phyloP scores from a whole-genome alignment of 2,797 vertebrate genomes.

The Eulemur coronatus region DNA sequence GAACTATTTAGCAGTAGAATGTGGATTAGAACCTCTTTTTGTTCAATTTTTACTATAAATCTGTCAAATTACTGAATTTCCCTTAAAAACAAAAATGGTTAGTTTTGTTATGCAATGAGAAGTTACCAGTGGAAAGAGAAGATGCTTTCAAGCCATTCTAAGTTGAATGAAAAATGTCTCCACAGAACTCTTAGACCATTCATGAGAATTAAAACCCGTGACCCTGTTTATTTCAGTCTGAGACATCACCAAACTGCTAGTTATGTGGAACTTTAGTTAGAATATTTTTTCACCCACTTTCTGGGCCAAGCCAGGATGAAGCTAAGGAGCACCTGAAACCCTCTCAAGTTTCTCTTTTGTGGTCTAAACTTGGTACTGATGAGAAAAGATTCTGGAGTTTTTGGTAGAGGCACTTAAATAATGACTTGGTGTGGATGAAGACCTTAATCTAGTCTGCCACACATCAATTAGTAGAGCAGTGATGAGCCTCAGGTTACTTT shows the following conservation, averaged over 20 bases:
- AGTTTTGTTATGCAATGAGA: not conserved
- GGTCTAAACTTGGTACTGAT: rapidly evolving
- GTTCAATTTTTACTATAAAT: not conserved
- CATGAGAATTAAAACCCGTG: not conserved
- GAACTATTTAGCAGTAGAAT: not conserved
- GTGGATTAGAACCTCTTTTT: not conserved
- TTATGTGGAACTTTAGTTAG: too few relatives aligned
- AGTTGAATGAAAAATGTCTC: not conserved
- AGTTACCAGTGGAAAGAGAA: not conserved
- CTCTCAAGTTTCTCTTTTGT: not conserved
- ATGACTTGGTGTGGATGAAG: not conserved
- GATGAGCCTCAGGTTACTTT: not conserved
- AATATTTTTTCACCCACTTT: not conserved
- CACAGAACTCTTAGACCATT: not conserved
- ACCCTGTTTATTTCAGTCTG: not conserved
- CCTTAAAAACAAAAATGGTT: not conserved
- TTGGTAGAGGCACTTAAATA: not conserved
- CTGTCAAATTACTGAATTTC: not conserved
- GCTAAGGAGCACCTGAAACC: rapidly evolving
- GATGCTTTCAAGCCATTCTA: not conserved
- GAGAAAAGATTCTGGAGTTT: not conserved
- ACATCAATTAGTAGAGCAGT: not conserved
- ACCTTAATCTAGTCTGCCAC: not conserved
- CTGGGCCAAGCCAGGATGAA: not conserved
- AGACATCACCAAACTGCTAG: not conserved